Evolutionary conservation across 2,888 invertebrate species (phyloP).

Genomic region (Epiblema foenella): DNA sequence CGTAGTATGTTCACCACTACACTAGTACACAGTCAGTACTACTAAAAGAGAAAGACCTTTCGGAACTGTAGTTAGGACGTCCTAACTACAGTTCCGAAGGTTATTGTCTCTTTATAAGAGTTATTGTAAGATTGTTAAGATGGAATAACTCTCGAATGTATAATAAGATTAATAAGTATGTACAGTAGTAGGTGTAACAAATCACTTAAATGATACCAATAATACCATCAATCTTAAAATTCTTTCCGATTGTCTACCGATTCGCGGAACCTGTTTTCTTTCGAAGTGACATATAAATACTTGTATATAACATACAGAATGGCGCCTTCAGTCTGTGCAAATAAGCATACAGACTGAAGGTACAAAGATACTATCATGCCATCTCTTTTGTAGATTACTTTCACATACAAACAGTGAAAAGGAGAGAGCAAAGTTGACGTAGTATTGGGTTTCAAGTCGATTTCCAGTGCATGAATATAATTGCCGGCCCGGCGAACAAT

Average conservation of each 20-base stretch:
- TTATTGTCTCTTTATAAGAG: too few relatives aligned
- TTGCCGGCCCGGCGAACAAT: slow-evolving; percentile 29
- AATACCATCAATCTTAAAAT: neutral
- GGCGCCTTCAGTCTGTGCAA: slow-evolving; percentile 14
- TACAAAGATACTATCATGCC: neutral
- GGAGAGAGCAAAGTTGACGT: neutral
- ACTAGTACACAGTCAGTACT: too few relatives aligned
- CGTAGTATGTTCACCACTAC: too few relatives aligned
- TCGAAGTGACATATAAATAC: slow-evolving; percentile 13
- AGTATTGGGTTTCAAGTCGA: neutral
- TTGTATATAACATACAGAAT: slow-evolving; percentile 19
- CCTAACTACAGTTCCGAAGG: neutral
- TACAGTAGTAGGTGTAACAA: too few relatives aligned
- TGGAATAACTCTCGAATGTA: too few relatives aligned
- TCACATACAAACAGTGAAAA: neutral
- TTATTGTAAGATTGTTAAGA: too few relatives aligned
- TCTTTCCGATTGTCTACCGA: neutral
- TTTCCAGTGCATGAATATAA: neutral
- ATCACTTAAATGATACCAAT: neutral
- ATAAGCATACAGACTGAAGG: neutral
- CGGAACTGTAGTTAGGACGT: too few relatives aligned
- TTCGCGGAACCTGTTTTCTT: slow-evolving; percentile 24
- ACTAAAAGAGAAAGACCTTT: too few relatives aligned
- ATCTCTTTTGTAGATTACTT: slow-evolving; percentile 1
- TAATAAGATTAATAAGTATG: too few relatives aligned